Percentiles rank a stretch among this genome's conserved stretches.
These are phyloP conservation scores for Berghia stephanieae DNA, from an alignment of 1,140 invertebrate genomes.

Conservation along the genomic window DNA sequence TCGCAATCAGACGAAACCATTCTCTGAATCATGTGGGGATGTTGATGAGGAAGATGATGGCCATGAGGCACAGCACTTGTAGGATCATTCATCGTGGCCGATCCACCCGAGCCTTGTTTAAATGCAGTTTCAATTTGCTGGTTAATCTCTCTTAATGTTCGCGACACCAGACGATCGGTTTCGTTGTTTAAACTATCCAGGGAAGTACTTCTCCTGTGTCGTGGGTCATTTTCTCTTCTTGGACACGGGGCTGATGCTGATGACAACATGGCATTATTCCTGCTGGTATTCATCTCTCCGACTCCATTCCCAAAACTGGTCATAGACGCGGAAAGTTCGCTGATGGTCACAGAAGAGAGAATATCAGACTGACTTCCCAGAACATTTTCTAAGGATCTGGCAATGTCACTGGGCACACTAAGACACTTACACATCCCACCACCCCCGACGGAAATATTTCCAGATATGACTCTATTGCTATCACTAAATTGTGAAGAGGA, in stretches of 20 bases:
- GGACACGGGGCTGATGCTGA: not conserved
- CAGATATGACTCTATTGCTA: no score
- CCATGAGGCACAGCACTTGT: no score
- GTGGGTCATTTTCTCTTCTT: constrained; percentile 17
- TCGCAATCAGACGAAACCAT: no score
- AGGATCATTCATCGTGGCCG: no score
- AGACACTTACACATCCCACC: constrained; percentile 57
- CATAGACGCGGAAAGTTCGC: constrained; percentile 58
- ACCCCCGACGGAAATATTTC: not conserved
- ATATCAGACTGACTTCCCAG: constrained; percentile 53
- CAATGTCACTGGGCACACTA: constrained; percentile 61
- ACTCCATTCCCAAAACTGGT: constrained; percentile 46
- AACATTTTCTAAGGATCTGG: constrained; percentile 59
- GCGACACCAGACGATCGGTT: constrained; percentile 46
- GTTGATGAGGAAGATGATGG: no score
- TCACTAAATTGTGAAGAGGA: no score
- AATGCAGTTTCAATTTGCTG: constrained; percentile 59
- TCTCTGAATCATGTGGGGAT: no score
- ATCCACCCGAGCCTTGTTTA: no score
- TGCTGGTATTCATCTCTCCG: constrained; percentile 21
- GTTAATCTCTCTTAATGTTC: constrained; percentile 57
- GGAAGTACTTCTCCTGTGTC: constrained; percentile 51
- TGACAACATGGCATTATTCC: not conserved
- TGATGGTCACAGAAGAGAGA: constrained; percentile 58
- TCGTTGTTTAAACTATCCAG: constrained; percentile 51